phyloP scores from a whole-genome alignment of 2,797 vertebrate genomes.

The Avahi laniger region DNA sequence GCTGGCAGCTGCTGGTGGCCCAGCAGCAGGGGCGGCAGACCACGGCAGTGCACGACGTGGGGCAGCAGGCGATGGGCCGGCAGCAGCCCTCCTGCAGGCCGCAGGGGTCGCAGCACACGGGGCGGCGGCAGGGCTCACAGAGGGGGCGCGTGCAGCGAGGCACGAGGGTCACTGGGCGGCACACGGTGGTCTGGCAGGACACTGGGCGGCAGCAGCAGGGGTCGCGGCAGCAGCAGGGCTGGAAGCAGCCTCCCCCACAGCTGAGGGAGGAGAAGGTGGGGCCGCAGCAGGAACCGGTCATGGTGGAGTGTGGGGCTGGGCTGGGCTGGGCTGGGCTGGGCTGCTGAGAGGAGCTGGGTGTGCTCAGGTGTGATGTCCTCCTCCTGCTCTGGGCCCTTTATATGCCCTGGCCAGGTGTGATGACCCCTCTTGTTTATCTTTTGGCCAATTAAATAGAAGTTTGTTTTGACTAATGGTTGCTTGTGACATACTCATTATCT shows the following conservation, averaged over 20 bases:
- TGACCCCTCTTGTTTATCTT: constrained; percentile 37
- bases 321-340: neutral
- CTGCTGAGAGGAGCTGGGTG: neutral
- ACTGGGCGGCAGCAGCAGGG: constrained; percentile 35
- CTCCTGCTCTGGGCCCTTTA: neutral
- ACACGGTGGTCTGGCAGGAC: constrained; percentile 47
- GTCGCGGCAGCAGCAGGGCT: neutral
- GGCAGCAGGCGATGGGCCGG: constrained; percentile 65
- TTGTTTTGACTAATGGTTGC: constrained; percentile 47
- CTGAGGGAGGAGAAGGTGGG: neutral
- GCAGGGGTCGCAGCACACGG: constrained; percentile 53
- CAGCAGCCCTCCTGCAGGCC: constrained; percentile 60
- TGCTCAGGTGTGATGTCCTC: neutral
- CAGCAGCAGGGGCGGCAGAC: constrained; percentile 64
- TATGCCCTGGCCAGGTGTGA: neutral
- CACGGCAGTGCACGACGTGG: neutral
- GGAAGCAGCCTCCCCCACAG: neutral
- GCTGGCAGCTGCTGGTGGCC: constrained; percentile 56
- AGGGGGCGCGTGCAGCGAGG: constrained; percentile 65
- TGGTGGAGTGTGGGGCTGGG: neutral
- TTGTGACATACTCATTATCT: constrained; percentile 2
- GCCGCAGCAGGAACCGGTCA: constrained; percentile 46
- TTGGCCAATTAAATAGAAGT: constrained; percentile 61
- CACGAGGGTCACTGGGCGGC: constrained; percentile 45
- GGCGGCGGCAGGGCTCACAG: constrained; percentile 56